phyloP scores from a whole-genome alignment of 2,797 vertebrate genomes.

The Chiloscyllium punctatum region DNA sequence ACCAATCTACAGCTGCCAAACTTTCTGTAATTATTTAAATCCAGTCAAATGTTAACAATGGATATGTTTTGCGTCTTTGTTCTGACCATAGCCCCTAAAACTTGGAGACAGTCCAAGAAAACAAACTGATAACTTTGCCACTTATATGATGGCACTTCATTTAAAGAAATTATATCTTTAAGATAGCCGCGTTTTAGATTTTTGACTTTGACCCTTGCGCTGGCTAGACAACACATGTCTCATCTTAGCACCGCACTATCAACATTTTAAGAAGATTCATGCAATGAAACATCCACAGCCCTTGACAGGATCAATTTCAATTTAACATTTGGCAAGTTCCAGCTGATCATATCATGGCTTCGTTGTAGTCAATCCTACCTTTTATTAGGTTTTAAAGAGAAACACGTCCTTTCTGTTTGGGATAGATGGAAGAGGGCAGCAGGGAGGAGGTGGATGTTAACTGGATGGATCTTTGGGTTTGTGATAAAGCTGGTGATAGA shows the following conservation, averaged over 20 bases:
- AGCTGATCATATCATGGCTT: background rate
- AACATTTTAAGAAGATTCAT: constrained; percentile 13
- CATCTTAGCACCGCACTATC: background rate
- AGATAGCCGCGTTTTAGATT: background rate
- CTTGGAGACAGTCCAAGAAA: background rate
- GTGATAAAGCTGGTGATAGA: background rate
- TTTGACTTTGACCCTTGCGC: background rate
- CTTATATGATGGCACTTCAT: background rate
- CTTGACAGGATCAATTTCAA: constrained; percentile 20
- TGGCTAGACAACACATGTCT: background rate
- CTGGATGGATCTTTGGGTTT: background rate
- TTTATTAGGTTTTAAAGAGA: constrained; percentile 15
- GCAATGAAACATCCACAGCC: background rate
- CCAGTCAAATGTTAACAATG: background rate
- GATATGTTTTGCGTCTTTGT: background rate
- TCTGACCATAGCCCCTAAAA: background rate
- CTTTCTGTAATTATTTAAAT: background rate
- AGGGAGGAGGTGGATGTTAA: background rate
- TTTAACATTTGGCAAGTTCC: background rate
- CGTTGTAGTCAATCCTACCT: background rate
- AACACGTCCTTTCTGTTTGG: background rate
- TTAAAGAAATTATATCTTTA: background rate
- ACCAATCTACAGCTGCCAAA: background rate
- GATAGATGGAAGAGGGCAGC: background rate
- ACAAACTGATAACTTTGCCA: background rate